Evolutionary conservation across 2,113 vertebrate genomes (phyloP).

Genomic region (Otolemur garnettii): DNA sequence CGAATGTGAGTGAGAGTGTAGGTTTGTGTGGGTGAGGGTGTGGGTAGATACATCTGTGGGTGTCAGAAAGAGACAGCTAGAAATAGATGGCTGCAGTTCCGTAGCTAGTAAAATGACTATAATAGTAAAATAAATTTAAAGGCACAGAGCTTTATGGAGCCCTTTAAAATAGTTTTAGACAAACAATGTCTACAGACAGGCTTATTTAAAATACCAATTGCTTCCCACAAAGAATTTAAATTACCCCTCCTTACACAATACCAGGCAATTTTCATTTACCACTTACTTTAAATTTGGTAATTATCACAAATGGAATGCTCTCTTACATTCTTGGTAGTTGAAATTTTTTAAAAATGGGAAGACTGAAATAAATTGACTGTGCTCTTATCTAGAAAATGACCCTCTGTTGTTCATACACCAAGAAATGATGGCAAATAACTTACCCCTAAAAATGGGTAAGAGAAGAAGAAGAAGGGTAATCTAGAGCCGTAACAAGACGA

Average conservation of each 20-base stretch:
- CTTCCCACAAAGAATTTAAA: constrained; percentile 64
- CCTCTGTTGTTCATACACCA: constrained; percentile 47
- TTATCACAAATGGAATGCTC: constrained; percentile 45
- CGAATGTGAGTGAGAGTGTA: constrained; percentile 86
- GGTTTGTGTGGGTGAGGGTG: constrained; percentile 75
- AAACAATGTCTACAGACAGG: constrained; percentile 48
- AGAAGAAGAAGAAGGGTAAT: constrained; percentile 12
- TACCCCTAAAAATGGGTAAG: not conserved
- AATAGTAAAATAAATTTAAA: constrained; percentile 84
- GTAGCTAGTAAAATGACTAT: constrained; percentile 83
- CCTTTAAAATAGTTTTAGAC: constrained; percentile 54
- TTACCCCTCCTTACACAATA: constrained; percentile 40
- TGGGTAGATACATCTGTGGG: constrained; percentile 86
- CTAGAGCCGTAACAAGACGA: not conserved
- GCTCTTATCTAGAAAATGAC: constrained; percentile 63
- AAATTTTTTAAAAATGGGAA: constrained; percentile 53
- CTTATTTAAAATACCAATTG: constrained; percentile 42
- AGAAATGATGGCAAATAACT: constrained; percentile 11
- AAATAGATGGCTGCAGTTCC: constrained; percentile 85
- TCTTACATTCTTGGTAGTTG: constrained; percentile 38
- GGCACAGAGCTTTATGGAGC: constrained; percentile 52
- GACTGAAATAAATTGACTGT: constrained; percentile 40
- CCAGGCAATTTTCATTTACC: constrained; percentile 10
- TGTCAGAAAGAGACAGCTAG: constrained; percentile 86
- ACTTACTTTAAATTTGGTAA: constrained; percentile 69